Evolutionary conservation across 2,797 vertebrate species (phyloP), one percentile per base, ranked within the genome.

Genomic region (Anabacerthia variegaticeps): DNA sequence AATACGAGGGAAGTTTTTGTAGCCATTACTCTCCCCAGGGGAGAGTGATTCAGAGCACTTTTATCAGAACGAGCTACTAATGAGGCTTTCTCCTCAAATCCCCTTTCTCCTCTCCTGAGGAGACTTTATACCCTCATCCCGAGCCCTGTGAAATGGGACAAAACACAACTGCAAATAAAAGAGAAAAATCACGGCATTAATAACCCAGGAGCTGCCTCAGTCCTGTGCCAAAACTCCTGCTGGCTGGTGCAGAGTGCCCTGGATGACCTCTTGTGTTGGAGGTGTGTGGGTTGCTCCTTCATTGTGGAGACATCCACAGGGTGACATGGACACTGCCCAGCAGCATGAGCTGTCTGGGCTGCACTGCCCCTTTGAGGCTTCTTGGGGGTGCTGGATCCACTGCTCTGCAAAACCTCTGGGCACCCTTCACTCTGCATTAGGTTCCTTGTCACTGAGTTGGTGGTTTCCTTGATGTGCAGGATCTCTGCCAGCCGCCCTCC

Each of bases 341-440:
- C 54, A 93, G 89, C 59, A 12, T 32, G 80, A 86, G 26, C 43
- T 78, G 41, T 36, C 80, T 92, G 85, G 69, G 10, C 54, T 55
- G 11, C 79, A 4, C 68, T 59, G 93, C 69, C 58, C 46, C 62
- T 67, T 88, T 66, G 34, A 65, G 78, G 55, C 61, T 51, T 48
- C 79, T 78, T 62, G 65, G 51, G 23, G 66, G 69, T 22, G 66
- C 58, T 34, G 76, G 66, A 72, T 37, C 78, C 72, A 37, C 66
- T 63, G 91, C 30, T 92, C 75, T 84, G 89, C 85, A 93, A 95
- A 95, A 69, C 76, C 95, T 90, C 92, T 59, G 59, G 92, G 93
- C 90, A 59, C 59, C 85, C 59, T 93, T 97, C 92, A 27, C 48
- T 88, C 69, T 46, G 83, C 66, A 69, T 95, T 88, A 73, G 1